These are phyloP conservation scores for Apamea epomidion DNA, from an alignment of 2,888 invertebrate genomes.

Conservation along the genomic window DNA sequence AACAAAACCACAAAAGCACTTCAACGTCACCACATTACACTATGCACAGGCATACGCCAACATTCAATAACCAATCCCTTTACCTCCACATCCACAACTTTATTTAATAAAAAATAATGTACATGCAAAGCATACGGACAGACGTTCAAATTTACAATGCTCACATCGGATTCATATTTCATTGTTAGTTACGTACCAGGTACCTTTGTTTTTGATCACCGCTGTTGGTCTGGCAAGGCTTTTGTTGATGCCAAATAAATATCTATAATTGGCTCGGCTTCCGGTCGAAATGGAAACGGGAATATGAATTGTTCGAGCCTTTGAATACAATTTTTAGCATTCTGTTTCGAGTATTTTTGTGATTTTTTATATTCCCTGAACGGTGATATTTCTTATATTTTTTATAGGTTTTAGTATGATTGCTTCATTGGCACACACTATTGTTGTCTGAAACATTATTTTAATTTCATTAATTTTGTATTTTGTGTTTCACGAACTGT, in stretches of 20 bases:
- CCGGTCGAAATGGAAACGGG: slow-evolving; percentile 36
- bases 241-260: slow-evolving; percentile 63
- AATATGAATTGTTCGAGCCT: slow-evolving; percentile 45
- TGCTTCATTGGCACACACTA: slow-evolving; percentile 31
- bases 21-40: background rate
- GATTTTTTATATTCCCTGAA: slow-evolving; percentile 22
- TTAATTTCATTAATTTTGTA: too few relatives aligned
- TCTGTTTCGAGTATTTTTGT: slow-evolving; percentile 32
- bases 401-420: slow-evolving; percentile 30
- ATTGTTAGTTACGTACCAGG: slow-evolving; percentile 58
- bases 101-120: slow-evolving; percentile 29
- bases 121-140: slow-evolving; percentile 22
- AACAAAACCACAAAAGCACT: background rate
- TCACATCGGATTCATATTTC: slow-evolving; percentile 56
- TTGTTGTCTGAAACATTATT: too few relatives aligned
- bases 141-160: slow-evolving; percentile 47
- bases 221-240: slow-evolving; percentile 28
- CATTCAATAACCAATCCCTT: background rate
- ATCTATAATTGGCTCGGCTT: slow-evolving; percentile 52
- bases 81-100: background rate
- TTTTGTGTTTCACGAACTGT: too few relatives aligned
- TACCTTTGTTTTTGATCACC: slow-evolving; percentile 60
- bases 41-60: background rate
- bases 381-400: slow-evolving; percentile 34
- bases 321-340: slow-evolving; percentile 34